A percentile compares a stretch with the other conserved stretches of the same genome.
Conservation (phyloP, 2,113 vertebrate species). For the Mixornis gularis region DNA sequence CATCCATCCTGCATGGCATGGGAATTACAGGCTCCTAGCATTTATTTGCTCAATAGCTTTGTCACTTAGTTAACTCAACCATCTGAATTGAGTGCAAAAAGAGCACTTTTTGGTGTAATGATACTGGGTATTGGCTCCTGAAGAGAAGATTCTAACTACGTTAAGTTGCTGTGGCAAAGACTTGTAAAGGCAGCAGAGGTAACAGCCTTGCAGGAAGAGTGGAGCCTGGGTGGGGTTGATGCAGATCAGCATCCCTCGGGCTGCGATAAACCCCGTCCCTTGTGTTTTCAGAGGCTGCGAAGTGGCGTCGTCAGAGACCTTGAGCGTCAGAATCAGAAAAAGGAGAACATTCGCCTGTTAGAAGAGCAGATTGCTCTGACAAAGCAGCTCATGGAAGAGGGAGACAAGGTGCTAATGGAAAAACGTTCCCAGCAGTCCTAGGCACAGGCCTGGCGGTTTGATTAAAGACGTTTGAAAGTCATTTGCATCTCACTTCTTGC, state of each 20-base stretch:
- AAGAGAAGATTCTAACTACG: fast-evolving
- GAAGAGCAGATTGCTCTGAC: slow-evolving; percentile 86
- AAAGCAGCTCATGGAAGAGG: slow-evolving; percentile 76
- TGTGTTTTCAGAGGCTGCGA: slow-evolving; percentile 82
- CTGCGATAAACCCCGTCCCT: neutral
- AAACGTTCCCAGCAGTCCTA: slow-evolving; percentile 59
- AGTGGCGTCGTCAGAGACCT: slow-evolving; percentile 87
- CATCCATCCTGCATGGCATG: neutral
- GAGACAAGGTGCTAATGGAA: slow-evolving; percentile 49
- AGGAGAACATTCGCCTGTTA: slow-evolving; percentile 81
- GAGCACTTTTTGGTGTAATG: neutral
- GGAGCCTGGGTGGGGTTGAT: neutral
- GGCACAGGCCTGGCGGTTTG: neutral
- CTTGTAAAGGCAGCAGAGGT: neutral
- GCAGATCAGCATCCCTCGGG: fast-evolving
- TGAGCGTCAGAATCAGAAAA: slow-evolving; percentile 82
- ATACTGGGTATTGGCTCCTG: neutral
- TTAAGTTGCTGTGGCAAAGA: neutral
- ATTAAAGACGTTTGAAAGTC: neutral
- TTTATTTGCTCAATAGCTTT: neutral
- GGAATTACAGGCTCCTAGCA: neutral
- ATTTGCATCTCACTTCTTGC: neutral
- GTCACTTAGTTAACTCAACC: neutral
- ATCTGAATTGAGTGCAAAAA: neutral
- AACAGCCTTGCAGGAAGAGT: neutral